Conservation (phyloP, 2,113 vertebrate genomes). For the Speoplatyrhinus poulsoni region DNA sequence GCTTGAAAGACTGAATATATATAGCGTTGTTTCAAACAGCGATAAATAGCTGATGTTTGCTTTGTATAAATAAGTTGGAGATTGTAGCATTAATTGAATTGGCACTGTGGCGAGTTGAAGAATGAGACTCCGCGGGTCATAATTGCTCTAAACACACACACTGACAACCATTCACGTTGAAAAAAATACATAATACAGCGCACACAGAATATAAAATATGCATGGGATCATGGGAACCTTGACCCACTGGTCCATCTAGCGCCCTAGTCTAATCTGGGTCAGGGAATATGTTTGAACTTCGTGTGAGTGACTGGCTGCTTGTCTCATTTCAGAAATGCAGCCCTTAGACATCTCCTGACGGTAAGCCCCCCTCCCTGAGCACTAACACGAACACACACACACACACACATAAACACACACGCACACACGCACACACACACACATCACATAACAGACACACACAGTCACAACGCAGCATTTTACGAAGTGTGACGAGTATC, state of each 20-base stretch:
- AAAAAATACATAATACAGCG: background rate
- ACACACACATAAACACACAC: slow-evolving; percentile 10
- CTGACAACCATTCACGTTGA: background rate
- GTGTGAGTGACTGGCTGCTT: slow-evolving; percentile 82
- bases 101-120: slow-evolving; percentile 4
- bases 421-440: background rate
- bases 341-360: slow-evolving; percentile 81
- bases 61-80: too few relatives aligned
- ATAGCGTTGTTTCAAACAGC: too few relatives aligned
- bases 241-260: slow-evolving; percentile 9
- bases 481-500: background rate
- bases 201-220: slow-evolving; percentile 5
- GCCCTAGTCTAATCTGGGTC: slow-evolving; percentile 39
- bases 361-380: slow-evolving; percentile 69
- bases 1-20: background rate
- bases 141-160: slow-evolving; percentile 1
- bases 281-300: slow-evolving; percentile 63
- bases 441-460: slow-evolving; percentile 8
- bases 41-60: too few relatives aligned
- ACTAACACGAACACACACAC: slow-evolving; percentile 30
- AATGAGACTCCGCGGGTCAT: slow-evolving; percentile 46
- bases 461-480: background rate
- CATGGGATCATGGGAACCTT: slow-evolving; percentile 1
- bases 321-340: slow-evolving; percentile 85
- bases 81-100: background rate